phyloP scores from a whole-genome alignment of 2,113 vertebrate species.

The Mungos mungo region DNA sequence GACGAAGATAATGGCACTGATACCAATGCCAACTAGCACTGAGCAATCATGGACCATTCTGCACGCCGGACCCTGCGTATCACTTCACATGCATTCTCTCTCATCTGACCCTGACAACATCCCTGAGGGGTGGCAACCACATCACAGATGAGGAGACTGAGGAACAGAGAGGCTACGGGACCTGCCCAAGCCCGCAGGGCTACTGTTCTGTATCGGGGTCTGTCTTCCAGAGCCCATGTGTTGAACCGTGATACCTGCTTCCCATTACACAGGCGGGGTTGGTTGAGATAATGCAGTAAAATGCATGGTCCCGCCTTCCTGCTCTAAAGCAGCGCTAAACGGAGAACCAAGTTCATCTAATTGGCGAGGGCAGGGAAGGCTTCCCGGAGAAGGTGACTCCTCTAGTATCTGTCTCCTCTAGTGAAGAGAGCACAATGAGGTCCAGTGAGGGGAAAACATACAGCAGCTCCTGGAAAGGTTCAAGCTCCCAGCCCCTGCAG shows the following conservation, averaged over 20 bases:
- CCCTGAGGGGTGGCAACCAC: not conserved
- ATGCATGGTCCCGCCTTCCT: not conserved
- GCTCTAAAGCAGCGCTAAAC: not conserved
- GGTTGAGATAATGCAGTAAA: not conserved
- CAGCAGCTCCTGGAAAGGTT: not conserved
- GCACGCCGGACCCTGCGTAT: not conserved
- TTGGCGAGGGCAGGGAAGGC: not conserved
- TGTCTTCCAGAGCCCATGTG: not conserved
- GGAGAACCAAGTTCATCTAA: not conserved
- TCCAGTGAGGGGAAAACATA: no score
- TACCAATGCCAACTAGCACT: not conserved
- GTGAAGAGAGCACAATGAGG: not conserved
- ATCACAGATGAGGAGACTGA: not conserved
- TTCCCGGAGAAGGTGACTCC: not conserved
- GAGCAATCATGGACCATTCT: rapidly evolving
- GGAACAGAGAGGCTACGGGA: not conserved
- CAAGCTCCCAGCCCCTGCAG: not conserved
- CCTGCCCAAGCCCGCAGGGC: not conserved
- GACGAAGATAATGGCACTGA: not conserved
- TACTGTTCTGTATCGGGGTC: not conserved
- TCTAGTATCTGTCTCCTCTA: not conserved
- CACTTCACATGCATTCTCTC: not conserved
- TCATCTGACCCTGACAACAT: not conserved
- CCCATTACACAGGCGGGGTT: not conserved
- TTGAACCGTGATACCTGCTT: not conserved